Base-by-base conservation (phyloP, 2,888 invertebrate species). In the Apocheima hispidaria region DNA sequence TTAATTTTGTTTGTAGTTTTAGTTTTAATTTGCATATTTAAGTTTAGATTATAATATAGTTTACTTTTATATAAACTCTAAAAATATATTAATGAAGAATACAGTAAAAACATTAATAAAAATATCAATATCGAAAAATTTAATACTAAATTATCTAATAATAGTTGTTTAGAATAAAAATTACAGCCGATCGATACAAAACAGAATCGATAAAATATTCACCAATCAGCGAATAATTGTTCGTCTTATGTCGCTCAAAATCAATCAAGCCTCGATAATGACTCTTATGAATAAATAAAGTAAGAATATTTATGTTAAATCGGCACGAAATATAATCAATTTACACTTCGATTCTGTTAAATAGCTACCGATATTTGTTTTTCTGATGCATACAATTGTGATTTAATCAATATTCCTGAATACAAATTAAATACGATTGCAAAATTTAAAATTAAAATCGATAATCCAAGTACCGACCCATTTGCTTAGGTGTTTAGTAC, bases 291-390 rank as follows among this genome's bases (percentile, higher is more conserved):
- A 35, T 49, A 38, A 38, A 23, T 26, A 23, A 0, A 35, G 26
- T 26, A 38, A 4, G 5, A 33, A 30, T 41, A 20, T 41, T 30
- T 33, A 53, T 43, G 53, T 30, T 30, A 43, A 53, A 33, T 53
- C 14, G n/a, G 16, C 26, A 23, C 6, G 0, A 26, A 43, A 43
- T 30, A 5, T 9, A 49, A 21, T 40, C n/a, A 2, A 51, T 28
- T 40, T 28, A 16, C 28, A 12, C n/a, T 20, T 30, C 0, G n/a
- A 41, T 18, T 14, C n/a, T 1, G 23, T 41, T 20, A 41, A 18
- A 12, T 30, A 30, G 9, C 38, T 38, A 50, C 33, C 5, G 6
- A 12, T 14, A 12, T 36, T 50, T 38, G 12, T 50, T 36, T 23
- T 38, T 36, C 2, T 26, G 18, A 36, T 49, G n/a, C n/a, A n/a